Evolutionary conservation across 2,888 invertebrate species (phyloP).

Genomic region (Euplexia lucipara): DNA sequence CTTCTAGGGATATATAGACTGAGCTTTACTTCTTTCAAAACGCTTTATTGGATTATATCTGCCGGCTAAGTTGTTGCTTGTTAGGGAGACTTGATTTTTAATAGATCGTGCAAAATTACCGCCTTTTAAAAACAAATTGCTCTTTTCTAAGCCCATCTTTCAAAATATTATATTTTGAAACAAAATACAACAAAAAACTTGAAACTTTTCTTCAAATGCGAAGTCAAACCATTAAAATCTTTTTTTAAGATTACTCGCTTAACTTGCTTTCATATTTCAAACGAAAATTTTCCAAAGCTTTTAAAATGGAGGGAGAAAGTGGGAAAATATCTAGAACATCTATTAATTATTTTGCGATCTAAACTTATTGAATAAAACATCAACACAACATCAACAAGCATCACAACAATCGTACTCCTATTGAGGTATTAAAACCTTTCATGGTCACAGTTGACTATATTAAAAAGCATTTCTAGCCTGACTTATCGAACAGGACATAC

Average conservation of each 20-base stretch:
- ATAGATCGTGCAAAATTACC: not conserved
- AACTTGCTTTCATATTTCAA: slow-evolving; percentile 27
- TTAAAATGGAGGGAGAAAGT: not conserved
- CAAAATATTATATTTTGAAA: not conserved
- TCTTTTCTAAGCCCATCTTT: too few species aligned
- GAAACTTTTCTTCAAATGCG: not conserved
- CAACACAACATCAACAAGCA: too few species aligned
- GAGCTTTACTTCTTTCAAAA: not conserved
- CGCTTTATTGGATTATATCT: not conserved
- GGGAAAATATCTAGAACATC: slow-evolving; percentile 22
- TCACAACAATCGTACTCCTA: not conserved
- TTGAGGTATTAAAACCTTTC: too few species aligned
- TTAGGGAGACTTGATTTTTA: slow-evolving; percentile 2
- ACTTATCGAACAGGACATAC: too few species aligned
- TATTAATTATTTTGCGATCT: slow-evolving; percentile 36
- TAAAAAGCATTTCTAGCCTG: slow-evolving; percentile 4
- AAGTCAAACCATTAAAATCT: slow-evolving; percentile 1
- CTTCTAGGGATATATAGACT: not conserved
- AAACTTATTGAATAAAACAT: slow-evolving; percentile 18
- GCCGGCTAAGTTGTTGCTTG: not conserved
- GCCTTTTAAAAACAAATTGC: too few species aligned
- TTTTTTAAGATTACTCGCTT: slow-evolving; percentile 2
- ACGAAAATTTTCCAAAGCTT: slow-evolving; percentile 14
- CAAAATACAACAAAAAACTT: not conserved
- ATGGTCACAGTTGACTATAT: not conserved